Evolutionary conservation across 2,797 vertebrate genomes (phyloP), one percentile per base, ranked within the genome.

Genomic region (Danio tinwini): DNA sequence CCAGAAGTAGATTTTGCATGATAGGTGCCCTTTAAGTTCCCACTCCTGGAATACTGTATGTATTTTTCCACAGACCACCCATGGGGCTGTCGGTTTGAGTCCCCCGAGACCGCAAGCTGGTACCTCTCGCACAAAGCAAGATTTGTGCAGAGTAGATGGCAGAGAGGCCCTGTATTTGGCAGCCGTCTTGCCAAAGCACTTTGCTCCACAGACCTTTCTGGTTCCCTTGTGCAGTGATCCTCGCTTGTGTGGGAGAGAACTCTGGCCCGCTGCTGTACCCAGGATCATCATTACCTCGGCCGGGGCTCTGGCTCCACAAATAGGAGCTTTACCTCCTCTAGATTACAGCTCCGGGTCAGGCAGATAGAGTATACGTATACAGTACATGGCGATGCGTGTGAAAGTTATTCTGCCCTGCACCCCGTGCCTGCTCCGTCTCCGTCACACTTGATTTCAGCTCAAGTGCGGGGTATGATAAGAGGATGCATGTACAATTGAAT

Each of bases 151-250:
- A 55, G 58, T 8, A 40, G 12, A 69, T 45, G 61, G 63, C n/a
- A 44, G 40, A 44, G 21, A 71, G n/a, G 44, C 19, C 62, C 58
- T 12, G 50, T 13, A 21, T 37, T 78, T 84, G 85, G 78, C 77
- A 86, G 74, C 45, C 13, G 13, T 50, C 40, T 55, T 78, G 65
- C 68, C 70, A 44, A 69, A 81, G 71, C 65, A 73, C 76, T 85
- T 67, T 72, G 76, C 79, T 81, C 49, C 21, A 44, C 42, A 37
- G 77, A 72, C 62, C 72, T 76, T 63, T 47, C 17, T 56, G 65
- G 44, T 56, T 40, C 50, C 49, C 64, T 47, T 83, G 82, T 53
- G 52, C 72, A 63, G 11, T 45, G 50, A 63, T 78, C 68, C 74
- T 63, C 10, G 29, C 42, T 76, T 50, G 45, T 55, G 67, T 76